These are phyloP conservation scores for Meloidogyne floridensis DNA, from an alignment of 1,140 invertebrate species.

Conservation along the genomic window DNA sequence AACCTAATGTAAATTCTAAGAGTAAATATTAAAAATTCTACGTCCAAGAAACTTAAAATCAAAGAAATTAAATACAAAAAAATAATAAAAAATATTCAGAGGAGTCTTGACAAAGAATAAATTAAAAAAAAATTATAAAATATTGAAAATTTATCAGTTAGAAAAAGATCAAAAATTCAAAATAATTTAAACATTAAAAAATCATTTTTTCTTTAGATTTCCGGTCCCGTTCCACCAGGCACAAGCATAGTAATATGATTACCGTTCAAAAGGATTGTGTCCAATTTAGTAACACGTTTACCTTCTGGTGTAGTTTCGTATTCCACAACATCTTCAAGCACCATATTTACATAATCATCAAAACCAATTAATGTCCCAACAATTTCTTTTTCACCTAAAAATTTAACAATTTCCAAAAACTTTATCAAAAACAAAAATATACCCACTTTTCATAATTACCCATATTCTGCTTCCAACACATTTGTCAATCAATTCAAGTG, in stretches of 20 bases:
- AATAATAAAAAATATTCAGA: too few species aligned
- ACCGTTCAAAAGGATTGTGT: slow-evolving; percentile 96
- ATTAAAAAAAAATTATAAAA: too few species aligned
- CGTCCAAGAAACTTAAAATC: too few species aligned
- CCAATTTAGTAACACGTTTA: slow-evolving; percentile 89
- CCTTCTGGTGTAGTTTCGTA: slow-evolving; percentile 93
- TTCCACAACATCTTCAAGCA: slow-evolving; percentile 72
- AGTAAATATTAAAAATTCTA: too few species aligned
- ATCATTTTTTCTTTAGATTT: slow-evolving; percentile 18
- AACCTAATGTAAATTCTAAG: too few species aligned
- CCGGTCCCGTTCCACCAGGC: slow-evolving; percentile 42
- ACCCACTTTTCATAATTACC: slow-evolving; percentile 99
- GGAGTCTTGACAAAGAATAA: too few species aligned
- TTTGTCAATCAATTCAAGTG: slow-evolving; percentile 97
- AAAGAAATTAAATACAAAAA: too few species aligned
- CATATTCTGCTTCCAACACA: slow-evolving; percentile 98
- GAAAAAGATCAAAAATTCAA: too few species aligned
- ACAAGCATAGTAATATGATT: slow-evolving; percentile 79
- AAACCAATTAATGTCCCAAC: slow-evolving; percentile 95
- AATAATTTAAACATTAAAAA: not conserved
- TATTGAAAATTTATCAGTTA: too few species aligned
- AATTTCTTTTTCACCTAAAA: slow-evolving; percentile 94
- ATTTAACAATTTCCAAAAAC: not conserved
- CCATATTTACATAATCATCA: slow-evolving; percentile 92
- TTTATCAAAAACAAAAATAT: slow-evolving; percentile 73